Evolutionary conservation across 2,797 vertebrate genomes (phyloP).

Genomic region (Anas georgica): DNA sequence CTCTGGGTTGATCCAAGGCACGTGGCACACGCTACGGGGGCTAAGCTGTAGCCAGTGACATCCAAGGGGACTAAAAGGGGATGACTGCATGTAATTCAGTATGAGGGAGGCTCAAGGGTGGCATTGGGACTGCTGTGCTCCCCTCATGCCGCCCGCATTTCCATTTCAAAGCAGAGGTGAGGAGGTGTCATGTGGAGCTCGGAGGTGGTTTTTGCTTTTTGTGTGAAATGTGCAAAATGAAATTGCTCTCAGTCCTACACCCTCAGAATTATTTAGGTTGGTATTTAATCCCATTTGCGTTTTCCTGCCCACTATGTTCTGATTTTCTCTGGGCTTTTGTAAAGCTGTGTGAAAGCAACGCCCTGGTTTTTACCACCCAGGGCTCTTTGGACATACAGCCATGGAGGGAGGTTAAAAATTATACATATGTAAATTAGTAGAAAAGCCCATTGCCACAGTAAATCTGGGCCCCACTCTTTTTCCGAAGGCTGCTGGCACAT

Average conservation of each 20-base stretch:
- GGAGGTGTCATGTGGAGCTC: conserved; percentile 28
- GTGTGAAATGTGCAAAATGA: conserved; percentile 38
- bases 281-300: background rate
- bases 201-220: conserved; percentile 46
- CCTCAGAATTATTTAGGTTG: conserved; percentile 18
- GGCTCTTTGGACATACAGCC: background rate
- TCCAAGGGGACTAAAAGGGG: background rate
- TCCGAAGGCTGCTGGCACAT: background rate
- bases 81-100: background rate
- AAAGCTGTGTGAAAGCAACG: background rate
- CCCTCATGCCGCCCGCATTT: background rate
- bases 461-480: background rate
- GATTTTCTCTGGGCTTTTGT: background rate
- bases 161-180: background rate
- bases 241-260: conserved; percentile 12
- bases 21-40: rapidly evolving
- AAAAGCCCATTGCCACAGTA: background rate
- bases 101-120: background rate
- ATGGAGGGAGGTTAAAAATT: background rate
- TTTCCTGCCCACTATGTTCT: background rate
- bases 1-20: background rate
- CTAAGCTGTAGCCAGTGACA: background rate
- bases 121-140: background rate
- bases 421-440: background rate
- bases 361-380: background rate